Evolutionary conservation across 2,888 invertebrate species (phyloP), one percentile per base, ranked within the genome.

Genomic region (Drosophila macrothrix): DNA sequence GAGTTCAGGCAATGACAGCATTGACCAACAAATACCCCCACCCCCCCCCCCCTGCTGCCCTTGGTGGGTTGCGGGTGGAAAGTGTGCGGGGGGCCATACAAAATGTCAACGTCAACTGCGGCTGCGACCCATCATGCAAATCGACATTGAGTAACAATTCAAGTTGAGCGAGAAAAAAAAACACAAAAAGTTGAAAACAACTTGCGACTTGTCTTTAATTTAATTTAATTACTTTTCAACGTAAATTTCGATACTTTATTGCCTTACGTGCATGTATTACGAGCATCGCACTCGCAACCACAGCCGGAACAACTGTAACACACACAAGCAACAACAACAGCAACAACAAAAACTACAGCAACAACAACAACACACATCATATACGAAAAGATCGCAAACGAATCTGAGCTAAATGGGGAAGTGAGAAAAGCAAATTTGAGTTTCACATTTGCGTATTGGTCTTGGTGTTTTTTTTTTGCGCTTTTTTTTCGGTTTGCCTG

Each of bases 201-300:
- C 76, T 84, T 89, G 69, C 63, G 83, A 89, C 80, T 71, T 73
- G 80, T 61, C 74, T 84, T 89, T 80, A 82, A 87, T 84, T 89
- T 82, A 58, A 88, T 80, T 84, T 87, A 87, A 89, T 88, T 89
- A 87, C 80, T 70, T 55, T 73, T 25, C 33, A 59, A 59, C 65
- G 72, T 73, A 76, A 82, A 74, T 76, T 86, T 76, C 65, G 61
- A 70, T 84, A 72, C 72, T 83, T 88, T 74, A 83, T 72, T 78
- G 84, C 54, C 66, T 67, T 50, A 68, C 62, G 75, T 62, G 80
- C 29, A 19, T n/a, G 39, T 39, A 12, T 56, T 61, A 46, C 56
- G 78, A 49, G 49, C 63, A 70, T 56, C 46, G 43, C 19, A 53
- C 41, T 50, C 63, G 19, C 25, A 54, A 37, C 29, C 43, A 31